Base-by-base conservation (phyloP, 1,140 invertebrate species). In the Aphaenogaster floridana region DNA sequence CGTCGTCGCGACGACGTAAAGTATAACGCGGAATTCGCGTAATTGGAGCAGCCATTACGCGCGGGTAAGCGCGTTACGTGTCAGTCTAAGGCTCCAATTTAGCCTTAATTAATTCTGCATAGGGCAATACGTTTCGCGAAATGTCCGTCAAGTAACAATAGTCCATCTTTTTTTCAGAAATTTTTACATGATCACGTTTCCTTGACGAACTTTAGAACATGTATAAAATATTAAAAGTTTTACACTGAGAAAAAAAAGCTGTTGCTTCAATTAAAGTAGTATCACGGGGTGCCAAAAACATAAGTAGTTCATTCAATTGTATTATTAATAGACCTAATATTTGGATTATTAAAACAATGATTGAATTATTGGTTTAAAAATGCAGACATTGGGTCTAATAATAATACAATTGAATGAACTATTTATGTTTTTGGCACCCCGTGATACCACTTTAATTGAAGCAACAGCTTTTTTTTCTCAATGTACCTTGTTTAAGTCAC, bases 11-110 rank as follows among this genome's bases (percentile, higher is more conserved):
- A 61, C 87, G 86, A 50, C 89, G 89, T 79, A 52, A 89, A 78
- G 78, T 87, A 84, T 84, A 87, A 84, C 72, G 64, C 69, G 84
- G 89, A 90, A 90, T 90, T 87, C 89, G 57, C 85, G 88, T 90
- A 90, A 90, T 90, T 90, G 89, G 78, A 79, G 66, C 89, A 84
- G 79, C 86, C 86, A 90, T 90, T 90, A 87, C 81, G 88, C 88
- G 84, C 89, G 79, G 80, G 85, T 69, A 78, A 90, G 59, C 80
- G 86, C 61, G 89, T 90, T 90, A 90, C 89, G 81, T 90, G 80
- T 87, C 76, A 71, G 89, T 79, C 81, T 42, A 76, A 76, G n/a
- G 1, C n/a, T 61, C 36, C 63, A 78, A 45, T 78, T 64, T 63
- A 64, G 57, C 42, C 57, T 48, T 78, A 78, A 78, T 78, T 61